A percentile compares a stretch with the other conserved stretches of the same genome.
phyloP scores from a whole-genome alignment of 1,140 invertebrate species.

The Cotesia chilonis region DNA sequence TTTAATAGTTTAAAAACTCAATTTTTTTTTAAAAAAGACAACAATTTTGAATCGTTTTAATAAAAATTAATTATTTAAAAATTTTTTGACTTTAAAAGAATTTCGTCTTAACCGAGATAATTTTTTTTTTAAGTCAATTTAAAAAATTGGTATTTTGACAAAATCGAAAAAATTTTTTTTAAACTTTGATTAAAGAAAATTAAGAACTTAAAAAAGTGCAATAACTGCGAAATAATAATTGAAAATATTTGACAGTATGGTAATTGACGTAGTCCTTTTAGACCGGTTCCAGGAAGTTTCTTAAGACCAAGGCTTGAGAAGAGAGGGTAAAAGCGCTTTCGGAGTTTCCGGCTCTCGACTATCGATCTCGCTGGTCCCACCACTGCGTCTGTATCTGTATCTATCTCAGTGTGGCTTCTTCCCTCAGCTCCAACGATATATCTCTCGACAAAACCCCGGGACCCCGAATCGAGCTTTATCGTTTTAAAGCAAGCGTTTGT shows the following conservation, averaged over 20 bases:
- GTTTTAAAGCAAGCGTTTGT: conserved; percentile 23
- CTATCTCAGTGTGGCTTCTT: background rate
- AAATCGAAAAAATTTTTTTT: too few relatives aligned
- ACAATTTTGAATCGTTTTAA: too few relatives aligned
- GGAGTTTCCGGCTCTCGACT: conserved; percentile 20
- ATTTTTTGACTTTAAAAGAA: too few relatives aligned
- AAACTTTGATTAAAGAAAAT: too few relatives aligned
- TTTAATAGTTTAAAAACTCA: too few relatives aligned
- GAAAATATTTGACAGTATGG: conserved; percentile 12
- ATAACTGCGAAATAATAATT: background rate
- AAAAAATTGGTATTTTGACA: too few relatives aligned
- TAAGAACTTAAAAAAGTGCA: too few relatives aligned
- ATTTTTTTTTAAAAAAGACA: too few relatives aligned
- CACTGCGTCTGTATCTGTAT: background rate
- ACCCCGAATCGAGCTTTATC: conserved; percentile 22
- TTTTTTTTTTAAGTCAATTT: too few relatives aligned
- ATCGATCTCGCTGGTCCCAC: background rate
- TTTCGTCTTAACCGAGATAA: too few relatives aligned
- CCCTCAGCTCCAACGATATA: conserved; percentile 7
- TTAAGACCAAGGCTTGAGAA: background rate
- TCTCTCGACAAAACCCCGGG: conserved; percentile 11
- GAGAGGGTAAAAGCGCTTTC: conserved; percentile 20
- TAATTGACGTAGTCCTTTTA: conserved; percentile 5
- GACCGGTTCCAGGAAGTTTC: background rate
- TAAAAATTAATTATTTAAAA: too few relatives aligned